Evolutionary conservation across 2,113 vertebrate species (phyloP).

Genomic region (Myiopsitta monachus): DNA sequence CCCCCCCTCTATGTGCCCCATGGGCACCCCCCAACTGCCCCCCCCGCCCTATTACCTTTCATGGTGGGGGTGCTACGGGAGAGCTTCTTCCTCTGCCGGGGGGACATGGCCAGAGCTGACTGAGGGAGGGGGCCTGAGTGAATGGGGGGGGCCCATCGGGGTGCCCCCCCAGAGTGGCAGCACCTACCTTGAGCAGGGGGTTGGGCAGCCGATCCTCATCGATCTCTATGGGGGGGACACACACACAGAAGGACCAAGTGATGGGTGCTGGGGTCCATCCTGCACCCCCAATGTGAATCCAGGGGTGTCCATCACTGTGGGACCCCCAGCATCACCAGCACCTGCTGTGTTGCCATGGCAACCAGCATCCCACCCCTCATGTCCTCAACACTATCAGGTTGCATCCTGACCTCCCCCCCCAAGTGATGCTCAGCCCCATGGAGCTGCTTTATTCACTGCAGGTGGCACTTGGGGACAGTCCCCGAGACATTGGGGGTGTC

Average conservation of each 20-base stretch:
- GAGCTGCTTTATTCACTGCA: not conserved
- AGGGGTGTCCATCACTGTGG: too few relatives aligned
- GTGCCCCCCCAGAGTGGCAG: not conserved
- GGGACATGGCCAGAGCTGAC: conserved; percentile 87
- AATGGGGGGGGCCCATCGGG: not conserved
- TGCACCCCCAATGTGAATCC: too few relatives aligned
- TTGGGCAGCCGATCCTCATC: conserved; percentile 90
- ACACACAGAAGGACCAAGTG: not conserved
- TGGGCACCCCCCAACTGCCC: too few relatives aligned
- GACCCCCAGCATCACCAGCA: not conserved
- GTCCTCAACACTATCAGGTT: too few relatives aligned
- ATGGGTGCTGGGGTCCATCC: not conserved
- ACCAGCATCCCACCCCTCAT: not conserved
- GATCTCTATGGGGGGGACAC: conserved; percentile 73
- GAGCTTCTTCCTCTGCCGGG: conserved; percentile 87
- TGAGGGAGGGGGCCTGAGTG: not conserved
- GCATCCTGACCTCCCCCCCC: not conserved
- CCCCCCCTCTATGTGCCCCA: too few relatives aligned
- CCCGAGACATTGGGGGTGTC: not conserved
- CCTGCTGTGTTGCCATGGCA: not conserved
- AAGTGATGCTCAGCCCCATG: not conserved
- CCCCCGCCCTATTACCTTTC: too few relatives aligned
- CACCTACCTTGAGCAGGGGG: conserved; percentile 86
- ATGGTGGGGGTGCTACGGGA: too few relatives aligned
- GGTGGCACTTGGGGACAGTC: not conserved